Percentiles rank a stretch among this genome's conserved stretches.
Conservation (phyloP, 92 coral and sea anemone genomes). For the Virgularia gustaviana region DNA sequence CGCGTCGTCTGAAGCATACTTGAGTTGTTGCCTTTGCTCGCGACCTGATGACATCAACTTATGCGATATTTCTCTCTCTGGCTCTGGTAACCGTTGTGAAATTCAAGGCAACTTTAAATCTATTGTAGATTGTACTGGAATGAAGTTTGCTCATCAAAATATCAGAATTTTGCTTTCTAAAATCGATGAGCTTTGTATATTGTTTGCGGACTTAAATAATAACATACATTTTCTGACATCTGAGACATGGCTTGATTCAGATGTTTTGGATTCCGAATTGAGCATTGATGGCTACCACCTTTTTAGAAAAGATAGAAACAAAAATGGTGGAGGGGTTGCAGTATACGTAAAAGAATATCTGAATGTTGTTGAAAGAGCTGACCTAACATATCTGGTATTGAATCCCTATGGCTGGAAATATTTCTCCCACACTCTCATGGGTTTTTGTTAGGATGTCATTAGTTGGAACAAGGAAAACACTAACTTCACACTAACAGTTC, state of each 20-base stretch:
- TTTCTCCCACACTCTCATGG: constrained; percentile 14
- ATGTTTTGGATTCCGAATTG: constrained; percentile 21
- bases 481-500: too few relatives aligned
- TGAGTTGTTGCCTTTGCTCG: not conserved
- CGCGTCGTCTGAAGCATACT: not conserved
- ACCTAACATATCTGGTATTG: constrained; percentile 19
- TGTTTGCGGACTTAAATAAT: constrained; percentile 8
- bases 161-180: constrained; percentile 21
- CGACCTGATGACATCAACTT: not conserved
- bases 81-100: not conserved
- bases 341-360: not conserved
- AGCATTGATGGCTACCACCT: constrained; percentile 17
- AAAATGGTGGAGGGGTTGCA: constrained; percentile 23
- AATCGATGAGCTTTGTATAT: constrained; percentile 20
- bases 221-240: constrained; percentile 28
- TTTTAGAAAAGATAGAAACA: constrained; percentile 1
- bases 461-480: too few relatives aligned
- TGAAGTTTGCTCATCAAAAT: constrained; percentile 26
- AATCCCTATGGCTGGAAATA: constrained; percentile 13
- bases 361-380: constrained; percentile 29
- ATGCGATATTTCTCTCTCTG: constrained; percentile 6
- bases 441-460: constrained; percentile 15
- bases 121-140: not conserved
- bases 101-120: constrained; percentile 23
- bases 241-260: constrained; percentile 29